phyloP scores from a whole-genome alignment of 1,140 invertebrate species.

The Trachymyrmex cornetzi region DNA sequence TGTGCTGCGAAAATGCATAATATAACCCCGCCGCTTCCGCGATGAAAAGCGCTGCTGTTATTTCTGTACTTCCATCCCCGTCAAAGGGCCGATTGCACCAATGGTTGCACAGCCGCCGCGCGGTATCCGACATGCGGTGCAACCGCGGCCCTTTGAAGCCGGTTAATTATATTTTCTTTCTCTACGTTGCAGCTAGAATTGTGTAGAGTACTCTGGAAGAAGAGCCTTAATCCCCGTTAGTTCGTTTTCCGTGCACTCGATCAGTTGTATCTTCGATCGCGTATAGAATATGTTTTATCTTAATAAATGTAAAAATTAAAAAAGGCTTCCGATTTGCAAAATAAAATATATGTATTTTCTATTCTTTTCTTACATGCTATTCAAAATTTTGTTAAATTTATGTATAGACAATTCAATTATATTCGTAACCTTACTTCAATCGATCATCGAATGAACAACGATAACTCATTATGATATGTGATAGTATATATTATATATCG shows the following conservation, averaged over 20 bases:
- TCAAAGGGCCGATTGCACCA: conserved; percentile 61
- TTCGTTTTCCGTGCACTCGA: conserved; percentile 16
- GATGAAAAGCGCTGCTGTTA: conserved; percentile 62
- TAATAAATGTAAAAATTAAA: not conserved
- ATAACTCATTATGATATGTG: not conserved
- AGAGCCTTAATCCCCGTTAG: conserved; percentile 7
- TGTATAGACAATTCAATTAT: too few relatives aligned
- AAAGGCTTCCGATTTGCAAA: not conserved
- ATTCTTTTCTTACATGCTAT: too few relatives aligned
- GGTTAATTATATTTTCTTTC: conserved; percentile 67
- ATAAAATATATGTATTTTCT: not conserved
- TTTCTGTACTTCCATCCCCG: conserved; percentile 63
- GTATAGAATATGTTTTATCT: not conserved
- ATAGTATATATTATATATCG: not conserved
- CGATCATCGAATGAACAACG: not conserved
- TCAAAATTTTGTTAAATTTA: too few relatives aligned
- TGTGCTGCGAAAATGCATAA: conserved; percentile 58
- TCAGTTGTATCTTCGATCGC: not conserved
- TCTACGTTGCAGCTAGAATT: conserved; percentile 33
- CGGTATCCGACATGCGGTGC: conserved; percentile 49
- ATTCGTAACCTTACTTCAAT: too few relatives aligned
- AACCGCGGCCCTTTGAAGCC: conserved; percentile 41
- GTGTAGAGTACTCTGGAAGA: conserved; percentile 15
- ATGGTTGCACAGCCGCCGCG: conserved; percentile 41
- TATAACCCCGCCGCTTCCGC: conserved; percentile 58